Percentiles rank a stretch among this genome's conserved stretches.
phyloP scores from a whole-genome alignment of 2,113 vertebrate species.

The Arenaria interpres region DNA sequence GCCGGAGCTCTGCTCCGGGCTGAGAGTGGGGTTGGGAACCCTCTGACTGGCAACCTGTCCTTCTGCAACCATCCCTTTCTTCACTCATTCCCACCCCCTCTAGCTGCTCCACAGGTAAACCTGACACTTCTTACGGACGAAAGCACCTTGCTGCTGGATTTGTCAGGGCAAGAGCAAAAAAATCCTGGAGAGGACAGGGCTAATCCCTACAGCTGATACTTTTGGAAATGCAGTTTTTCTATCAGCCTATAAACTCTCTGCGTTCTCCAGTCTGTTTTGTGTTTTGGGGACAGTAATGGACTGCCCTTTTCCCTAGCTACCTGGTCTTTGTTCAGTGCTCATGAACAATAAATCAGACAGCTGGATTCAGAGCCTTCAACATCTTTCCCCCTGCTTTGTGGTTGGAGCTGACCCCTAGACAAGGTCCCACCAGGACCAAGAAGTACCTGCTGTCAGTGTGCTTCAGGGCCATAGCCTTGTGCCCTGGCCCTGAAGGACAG shows the following conservation, averaged over 20 bases:
- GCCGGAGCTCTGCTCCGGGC: rapidly evolving
- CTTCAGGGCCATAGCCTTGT: neutral
- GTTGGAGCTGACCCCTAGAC: neutral
- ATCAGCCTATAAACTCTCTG: neutral
- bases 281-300: neutral
- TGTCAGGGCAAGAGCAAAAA: neutral
- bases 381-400: neutral
- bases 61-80: neutral
- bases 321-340: neutral
- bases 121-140: neutral
- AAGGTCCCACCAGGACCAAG: neutral
- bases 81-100: neutral
- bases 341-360: neutral
- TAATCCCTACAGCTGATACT: neutral
- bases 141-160: neutral
- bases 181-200: neutral
- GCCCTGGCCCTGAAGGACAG: neutral
- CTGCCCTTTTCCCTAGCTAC: neutral
- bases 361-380: neutral
- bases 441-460: neutral
- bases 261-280: neutral
- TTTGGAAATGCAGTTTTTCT: neutral
- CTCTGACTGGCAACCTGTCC: rapidly evolving
- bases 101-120: neutral
- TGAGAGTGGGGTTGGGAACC: neutral